A percentile compares a stretch with the other conserved stretches of the same genome.
Conservation (phyloP, 2,797 vertebrate species). For the Pseudocheirus occidentalis region DNA sequence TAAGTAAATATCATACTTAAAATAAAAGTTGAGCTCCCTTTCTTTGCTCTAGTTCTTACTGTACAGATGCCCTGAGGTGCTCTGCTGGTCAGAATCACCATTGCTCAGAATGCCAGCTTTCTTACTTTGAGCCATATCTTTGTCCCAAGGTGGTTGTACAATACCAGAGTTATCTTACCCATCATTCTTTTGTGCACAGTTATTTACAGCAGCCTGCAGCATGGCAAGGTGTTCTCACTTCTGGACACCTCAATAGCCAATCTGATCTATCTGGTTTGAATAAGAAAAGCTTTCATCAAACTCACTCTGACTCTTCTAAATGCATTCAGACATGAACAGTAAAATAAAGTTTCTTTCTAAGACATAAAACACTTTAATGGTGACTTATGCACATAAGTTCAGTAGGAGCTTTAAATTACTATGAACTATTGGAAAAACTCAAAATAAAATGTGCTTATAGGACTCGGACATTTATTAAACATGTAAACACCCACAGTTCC, state of each 20-base stretch:
- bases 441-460: constrained; percentile 18
- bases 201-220: constrained; percentile 61
- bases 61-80: neutral
- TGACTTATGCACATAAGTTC: neutral
- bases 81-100: neutral
- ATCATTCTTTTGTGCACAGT: constrained; percentile 38
- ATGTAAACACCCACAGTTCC: neutral
- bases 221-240: constrained; percentile 59
- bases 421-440: constrained; percentile 9
- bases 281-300: neutral
- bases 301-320: constrained; percentile 13
- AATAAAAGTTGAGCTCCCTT: constrained; percentile 34
- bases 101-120: neutral
- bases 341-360: constrained; percentile 29
- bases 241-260: constrained; percentile 38
- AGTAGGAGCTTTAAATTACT: neutral
- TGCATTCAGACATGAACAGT: neutral
- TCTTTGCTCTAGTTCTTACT: neutral
- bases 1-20: constrained; percentile 28
- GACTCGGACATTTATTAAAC: neutral
- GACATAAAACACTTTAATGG: neutral
- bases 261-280: constrained; percentile 18
- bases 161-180: constrained; percentile 51
- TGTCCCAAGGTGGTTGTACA: constrained; percentile 64
- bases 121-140: neutral